Evolutionary conservation across 2,888 invertebrate species (phyloP), one percentile per base, ranked within the genome.

Genomic region (Dyspetes luteomarginatus): DNA sequence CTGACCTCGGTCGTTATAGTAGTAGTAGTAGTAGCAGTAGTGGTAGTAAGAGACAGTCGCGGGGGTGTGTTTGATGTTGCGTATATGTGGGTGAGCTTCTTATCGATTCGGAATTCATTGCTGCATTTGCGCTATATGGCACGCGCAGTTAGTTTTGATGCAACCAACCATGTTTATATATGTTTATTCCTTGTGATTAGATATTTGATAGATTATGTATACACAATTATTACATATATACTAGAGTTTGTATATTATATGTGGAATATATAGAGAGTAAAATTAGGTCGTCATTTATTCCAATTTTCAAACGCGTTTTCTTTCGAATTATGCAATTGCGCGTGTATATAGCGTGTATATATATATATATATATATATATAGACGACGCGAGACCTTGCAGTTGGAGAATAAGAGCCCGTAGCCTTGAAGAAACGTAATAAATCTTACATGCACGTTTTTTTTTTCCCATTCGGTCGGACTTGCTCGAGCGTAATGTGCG

Each of bases 81-180:
- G 28, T 56, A n/a, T 36, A 26, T 12, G 45, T 26, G 36, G 68
- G 9, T 15, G 36, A 3, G 72, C 28, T 67, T 76, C 76, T 76
- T 72, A 76, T 80, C 72, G 72, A 76, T 76, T 76, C 60, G 58
- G 26, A 60, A 50, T 62, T 24, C 52, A n/a, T 81, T 81, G 67
- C 68, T 71, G 76, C 9, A 76, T 52, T 55, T 43, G 67, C 52
- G 72, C 60, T 52, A 50, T 43, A 43, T 58, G 9, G 28, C 9
- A 9, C 48, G 19, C 71, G 71, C 71, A 22, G 4, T 28, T 50
- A 9, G 7, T 5, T 17, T 7, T 17, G 1, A 48, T 9, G 36
- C 36, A 12, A 9, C 36, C 12, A 12, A 36, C 7, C 3, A 12
- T 0, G 12, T 36, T 12, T 1, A 36, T 36, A 36, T 36, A 12